These are phyloP conservation scores for Percina caprodes DNA, from an alignment of 2,113 vertebrate genomes.

Conservation along the genomic window DNA sequence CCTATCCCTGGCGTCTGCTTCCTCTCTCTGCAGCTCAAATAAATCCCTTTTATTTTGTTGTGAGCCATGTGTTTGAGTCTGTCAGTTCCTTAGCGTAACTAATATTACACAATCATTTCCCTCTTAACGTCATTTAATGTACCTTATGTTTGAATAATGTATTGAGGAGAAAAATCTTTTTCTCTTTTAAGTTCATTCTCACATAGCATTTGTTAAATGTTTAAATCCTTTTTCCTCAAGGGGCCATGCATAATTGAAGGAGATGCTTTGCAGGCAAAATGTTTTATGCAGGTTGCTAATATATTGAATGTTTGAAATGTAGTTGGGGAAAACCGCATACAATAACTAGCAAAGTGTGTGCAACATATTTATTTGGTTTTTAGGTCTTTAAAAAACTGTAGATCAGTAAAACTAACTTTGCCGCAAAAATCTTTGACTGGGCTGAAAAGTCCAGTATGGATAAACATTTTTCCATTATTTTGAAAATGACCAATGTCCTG, in stretches of 20 bases:
- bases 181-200: constrained; percentile 25
- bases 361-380: neutral
- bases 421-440: neutral
- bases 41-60: too few species aligned
- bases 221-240: constrained; percentile 32
- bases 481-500: too few species aligned
- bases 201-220: constrained; percentile 53
- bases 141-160: constrained; percentile 39
- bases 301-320: constrained; percentile 29
- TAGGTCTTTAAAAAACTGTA: neutral
- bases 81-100: too few species aligned
- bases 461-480: neutral
- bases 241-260: constrained; percentile 32
- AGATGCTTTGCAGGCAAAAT: constrained; percentile 4
- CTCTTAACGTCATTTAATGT: neutral
- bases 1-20: too few species aligned
- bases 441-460: neutral
- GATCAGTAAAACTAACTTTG: neutral
- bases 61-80: too few species aligned
- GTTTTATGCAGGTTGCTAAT: constrained; percentile 18
- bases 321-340: neutral
- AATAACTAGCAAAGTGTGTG: neutral
- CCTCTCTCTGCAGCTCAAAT: too few species aligned
- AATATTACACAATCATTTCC: neutral
- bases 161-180: constrained; percentile 18